Conservation (phyloP, 2,113 vertebrate genomes). For the Eleginops maclovinus region DNA sequence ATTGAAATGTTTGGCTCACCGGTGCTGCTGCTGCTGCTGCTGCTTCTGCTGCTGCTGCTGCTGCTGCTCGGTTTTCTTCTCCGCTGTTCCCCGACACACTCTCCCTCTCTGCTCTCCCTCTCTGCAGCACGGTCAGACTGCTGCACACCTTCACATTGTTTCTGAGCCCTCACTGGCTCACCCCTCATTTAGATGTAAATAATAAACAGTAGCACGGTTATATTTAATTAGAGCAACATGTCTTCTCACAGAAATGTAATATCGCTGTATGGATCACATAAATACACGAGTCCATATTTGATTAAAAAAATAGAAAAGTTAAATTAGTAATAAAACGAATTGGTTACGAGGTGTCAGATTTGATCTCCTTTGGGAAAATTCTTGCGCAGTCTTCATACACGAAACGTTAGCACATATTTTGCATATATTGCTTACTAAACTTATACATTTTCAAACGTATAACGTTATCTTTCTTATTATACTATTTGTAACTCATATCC, state of each 20-base stretch:
- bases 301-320: not conserved
- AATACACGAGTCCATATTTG: not conserved
- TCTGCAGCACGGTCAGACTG: conserved; percentile 9
- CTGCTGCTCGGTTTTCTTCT: conserved; percentile 34
- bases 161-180: conserved; percentile 35
- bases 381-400: too few relatives aligned
- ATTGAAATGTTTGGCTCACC: conserved; percentile 69
- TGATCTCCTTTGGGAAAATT: not conserved
- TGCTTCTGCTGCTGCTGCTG: conserved; percentile 16
- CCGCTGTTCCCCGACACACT: conserved; percentile 23
- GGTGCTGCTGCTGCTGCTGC: conserved; percentile 12
- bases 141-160: conserved; percentile 40
- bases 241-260: not conserved
- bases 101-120: conserved; percentile 24
- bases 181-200: conserved; percentile 18
- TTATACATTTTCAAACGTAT: not conserved
- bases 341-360: not conserved
- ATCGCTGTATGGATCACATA: not conserved
- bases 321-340: not conserved
- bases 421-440: not conserved
- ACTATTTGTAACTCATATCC: not conserved
- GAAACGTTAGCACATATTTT: not conserved
- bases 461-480: not conserved
- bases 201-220: not conserved
- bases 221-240: not conserved